Evolutionary conservation across 2,797 vertebrate genomes (phyloP).

Genomic region (Pempheris klunzingeri): DNA sequence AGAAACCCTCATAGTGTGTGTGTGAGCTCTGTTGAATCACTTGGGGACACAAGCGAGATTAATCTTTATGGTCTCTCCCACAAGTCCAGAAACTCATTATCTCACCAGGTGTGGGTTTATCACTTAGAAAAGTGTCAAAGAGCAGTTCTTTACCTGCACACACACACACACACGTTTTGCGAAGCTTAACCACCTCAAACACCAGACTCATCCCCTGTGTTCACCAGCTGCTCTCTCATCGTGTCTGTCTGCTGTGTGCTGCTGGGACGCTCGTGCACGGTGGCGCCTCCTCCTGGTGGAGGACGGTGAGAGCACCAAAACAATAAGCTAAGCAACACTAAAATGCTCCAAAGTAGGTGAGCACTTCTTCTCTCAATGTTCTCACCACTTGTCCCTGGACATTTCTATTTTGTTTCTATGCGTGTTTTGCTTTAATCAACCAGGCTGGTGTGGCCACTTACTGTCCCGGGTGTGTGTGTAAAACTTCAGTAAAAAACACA

Average conservation of each 20-base stretch:
- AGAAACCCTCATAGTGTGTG: neutral
- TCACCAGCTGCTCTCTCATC: neutral
- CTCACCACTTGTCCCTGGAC: no score
- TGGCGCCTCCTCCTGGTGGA: neutral
- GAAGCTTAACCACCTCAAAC: neutral
- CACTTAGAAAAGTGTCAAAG: constrained; percentile 10
- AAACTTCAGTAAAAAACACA: no score
- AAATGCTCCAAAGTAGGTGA: no score
- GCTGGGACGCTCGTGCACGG: neutral
- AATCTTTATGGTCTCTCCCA: constrained; percentile 27
- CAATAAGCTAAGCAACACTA: neutral
- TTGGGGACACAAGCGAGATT: constrained; percentile 10
- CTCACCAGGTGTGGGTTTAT: constrained; percentile 37
- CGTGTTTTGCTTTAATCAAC: no score
- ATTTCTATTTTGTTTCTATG: no score
- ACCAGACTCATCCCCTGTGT: no score
- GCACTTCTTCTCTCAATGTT: no score
- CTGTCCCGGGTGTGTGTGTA: no score
- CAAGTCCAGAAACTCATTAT: constrained; percentile 43
- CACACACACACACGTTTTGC: neutral
- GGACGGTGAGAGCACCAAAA: neutral
- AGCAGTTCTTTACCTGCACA: neutral
- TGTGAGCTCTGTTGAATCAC: neutral
- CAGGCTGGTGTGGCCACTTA: no score
- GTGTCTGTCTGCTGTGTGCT: neutral